A percentile compares a stretch with the other conserved stretches of the same genome.
Conservation (phyloP, 2,888 invertebrate genomes). For the Omphaloscelis lunosa region DNA sequence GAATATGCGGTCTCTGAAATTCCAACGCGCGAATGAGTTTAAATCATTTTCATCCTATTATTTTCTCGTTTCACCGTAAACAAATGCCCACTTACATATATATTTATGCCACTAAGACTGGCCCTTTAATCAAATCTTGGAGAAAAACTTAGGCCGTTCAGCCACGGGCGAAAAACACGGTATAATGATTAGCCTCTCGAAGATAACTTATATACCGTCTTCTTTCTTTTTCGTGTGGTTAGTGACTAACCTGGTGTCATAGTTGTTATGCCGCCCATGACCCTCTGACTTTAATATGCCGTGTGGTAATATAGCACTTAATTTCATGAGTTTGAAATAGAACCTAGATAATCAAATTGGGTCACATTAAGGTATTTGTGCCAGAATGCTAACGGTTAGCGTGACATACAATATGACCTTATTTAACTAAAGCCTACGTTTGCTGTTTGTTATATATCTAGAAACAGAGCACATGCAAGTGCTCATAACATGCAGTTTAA, state of each 20-base stretch:
- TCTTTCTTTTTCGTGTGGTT: no score
- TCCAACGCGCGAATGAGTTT: conserved; percentile 16
- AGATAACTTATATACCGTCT: neutral
- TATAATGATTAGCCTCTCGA: neutral
- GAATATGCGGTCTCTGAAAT: conserved; percentile 35
- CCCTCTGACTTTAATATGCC: no score
- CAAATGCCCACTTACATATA: neutral
- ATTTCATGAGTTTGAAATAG: conserved; percentile 10
- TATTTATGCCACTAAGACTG: neutral
- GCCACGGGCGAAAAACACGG: neutral
- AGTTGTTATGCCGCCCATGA: no score
- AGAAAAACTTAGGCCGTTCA: neutral
- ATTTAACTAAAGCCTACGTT: conserved; percentile 68
- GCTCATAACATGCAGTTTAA: conserved; percentile 19
- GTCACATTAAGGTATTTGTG: conserved; percentile 80
- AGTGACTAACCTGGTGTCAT: no score
- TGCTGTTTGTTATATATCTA: conserved; percentile 27
- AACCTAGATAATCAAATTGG: conserved; percentile 51
- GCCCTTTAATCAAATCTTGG: conserved; percentile 8
- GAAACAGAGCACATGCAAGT: conserved; percentile 32
- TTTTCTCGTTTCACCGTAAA: neutral
- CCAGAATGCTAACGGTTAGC: conserved; percentile 74
- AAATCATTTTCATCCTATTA: conserved; percentile 1
- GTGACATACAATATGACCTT: conserved; percentile 77
- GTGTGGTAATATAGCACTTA: neutral